Percentiles rank a stretch among this genome's conserved stretches.
These are phyloP conservation scores for Neomorphus geoffroyi DNA, from an alignment of 2,797 vertebrate species.

Conservation along the genomic window DNA sequence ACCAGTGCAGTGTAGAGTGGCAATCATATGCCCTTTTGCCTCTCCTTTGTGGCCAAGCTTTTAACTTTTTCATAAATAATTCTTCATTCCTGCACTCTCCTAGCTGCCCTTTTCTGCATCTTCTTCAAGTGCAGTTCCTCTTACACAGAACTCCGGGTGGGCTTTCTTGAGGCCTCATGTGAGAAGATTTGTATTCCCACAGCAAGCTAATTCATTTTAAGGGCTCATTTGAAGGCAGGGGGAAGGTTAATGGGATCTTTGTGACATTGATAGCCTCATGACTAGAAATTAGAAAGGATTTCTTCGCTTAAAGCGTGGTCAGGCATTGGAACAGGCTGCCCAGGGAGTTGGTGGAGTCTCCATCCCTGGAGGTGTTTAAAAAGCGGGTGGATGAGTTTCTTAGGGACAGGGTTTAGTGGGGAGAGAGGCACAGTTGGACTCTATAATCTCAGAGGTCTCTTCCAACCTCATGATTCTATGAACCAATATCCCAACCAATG, in stretches of 20 bases:
- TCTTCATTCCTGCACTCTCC: not conserved
- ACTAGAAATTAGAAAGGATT: no score
- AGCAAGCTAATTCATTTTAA: not conserved
- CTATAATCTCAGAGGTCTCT: no score
- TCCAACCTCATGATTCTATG: no score
- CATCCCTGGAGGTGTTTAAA: no score
- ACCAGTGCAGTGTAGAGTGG: no score
- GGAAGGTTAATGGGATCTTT: not conserved
- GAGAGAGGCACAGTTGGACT: no score
- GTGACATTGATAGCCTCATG: not conserved
- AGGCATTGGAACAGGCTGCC: no score
- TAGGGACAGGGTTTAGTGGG: no score
- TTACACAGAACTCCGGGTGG: not conserved
- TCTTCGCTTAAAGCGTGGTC: no score
- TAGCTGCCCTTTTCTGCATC: not conserved
- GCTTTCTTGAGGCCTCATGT: not conserved
- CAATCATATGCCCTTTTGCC: fast-evolving
- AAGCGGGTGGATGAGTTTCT: no score
- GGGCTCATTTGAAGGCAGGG: not conserved
- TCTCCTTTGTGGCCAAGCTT: not conserved
- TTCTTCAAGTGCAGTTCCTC: not conserved
- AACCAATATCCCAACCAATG: not conserved
- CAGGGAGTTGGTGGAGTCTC: no score
- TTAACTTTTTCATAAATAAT: not conserved
- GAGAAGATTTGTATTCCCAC: not conserved